Evolutionary conservation across 2,113 vertebrate genomes (phyloP), one percentile per base, ranked within the genome.

Genomic region (Lepus timidus): DNA sequence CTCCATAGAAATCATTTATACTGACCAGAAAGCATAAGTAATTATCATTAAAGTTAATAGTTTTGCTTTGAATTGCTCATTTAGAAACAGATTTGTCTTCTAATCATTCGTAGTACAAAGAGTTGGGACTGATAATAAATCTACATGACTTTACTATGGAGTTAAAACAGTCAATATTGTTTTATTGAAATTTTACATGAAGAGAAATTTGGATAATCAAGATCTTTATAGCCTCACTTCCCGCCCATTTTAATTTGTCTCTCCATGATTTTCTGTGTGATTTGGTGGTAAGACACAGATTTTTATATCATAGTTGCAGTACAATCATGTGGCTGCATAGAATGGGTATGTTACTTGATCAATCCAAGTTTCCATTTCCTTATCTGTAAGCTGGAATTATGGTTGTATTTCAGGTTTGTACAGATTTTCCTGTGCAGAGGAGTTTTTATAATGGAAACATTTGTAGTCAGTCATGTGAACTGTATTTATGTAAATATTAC

Each of bases 11-110:
- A 73, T 78, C 39, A 20, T 6, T 62, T 83, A 25, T 10, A 75
- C 13, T 70, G n/a, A 64, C 39, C 64, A 29, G 71, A 44, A 65
- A 71, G 1, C 9, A 13, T 61, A 31, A 81, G 23, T 82, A 67
- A 51, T 23, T 29, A 22, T 52, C 33, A 62, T 64, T 75, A 44
- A 71, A 64, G 73, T 80, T 29, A 65, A 1, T 55, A 33, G 36
- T 67, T 87, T 61, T 87, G 12, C 17, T 76, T 78, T 61, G n/a
- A 64, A 20, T 52, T 86, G 52, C 9, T 27, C 70, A 22, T n/a
- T 92, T 64, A 83, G 39, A 76, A 88, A 52, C 52, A 88, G 9
- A 0, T 87, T 94, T 83, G 52, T 78, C 39, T 76, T 84, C 64
- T 67, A 22, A 81, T 52, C 44, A 64, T 64, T 16, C 52, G 52